Conservation (phyloP, 2,113 vertebrate species). For the Notarius quadriscutis region DNA sequence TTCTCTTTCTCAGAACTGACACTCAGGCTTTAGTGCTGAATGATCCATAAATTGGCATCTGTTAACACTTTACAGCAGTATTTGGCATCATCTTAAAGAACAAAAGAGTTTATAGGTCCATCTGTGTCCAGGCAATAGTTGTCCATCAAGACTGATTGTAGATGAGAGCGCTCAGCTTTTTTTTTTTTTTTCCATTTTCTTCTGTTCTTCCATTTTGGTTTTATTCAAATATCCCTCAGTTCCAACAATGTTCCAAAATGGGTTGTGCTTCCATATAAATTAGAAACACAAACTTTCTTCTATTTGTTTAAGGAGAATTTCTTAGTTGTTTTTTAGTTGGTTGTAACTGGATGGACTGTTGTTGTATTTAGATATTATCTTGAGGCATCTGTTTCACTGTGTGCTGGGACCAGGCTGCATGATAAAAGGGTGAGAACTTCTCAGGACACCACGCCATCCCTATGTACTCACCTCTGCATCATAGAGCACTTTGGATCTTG, state of each 20-base stretch:
- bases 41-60: slow-evolving; percentile 53
- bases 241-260: background rate
- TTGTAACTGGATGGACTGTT: background rate
- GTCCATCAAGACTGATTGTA: slow-evolving; percentile 38
- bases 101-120: slow-evolving; percentile 26
- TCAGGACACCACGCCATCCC: slow-evolving; percentile 6
- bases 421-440: background rate
- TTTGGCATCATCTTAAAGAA: slow-evolving; percentile 51
- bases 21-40: slow-evolving; percentile 39
- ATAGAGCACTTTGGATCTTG: slow-evolving; percentile 38
- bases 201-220: background rate
- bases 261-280: background rate
- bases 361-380: slow-evolving; percentile 10
- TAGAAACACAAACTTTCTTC: background rate
- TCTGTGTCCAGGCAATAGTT: slow-evolving; percentile 30
- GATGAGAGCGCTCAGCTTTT: background rate
- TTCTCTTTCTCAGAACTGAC: slow-evolving; percentile 41
- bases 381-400: background rate
- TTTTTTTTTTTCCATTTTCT: background rate
- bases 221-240: background rate
- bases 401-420: slow-evolving; percentile 3
- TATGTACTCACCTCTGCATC: slow-evolving; percentile 29
- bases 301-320: background rate
- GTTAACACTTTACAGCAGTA: slow-evolving; percentile 52
- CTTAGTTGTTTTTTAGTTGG: background rate